phyloP scores from a whole-genome alignment of 2,888 invertebrate genomes.

The Andrena minutula region DNA sequence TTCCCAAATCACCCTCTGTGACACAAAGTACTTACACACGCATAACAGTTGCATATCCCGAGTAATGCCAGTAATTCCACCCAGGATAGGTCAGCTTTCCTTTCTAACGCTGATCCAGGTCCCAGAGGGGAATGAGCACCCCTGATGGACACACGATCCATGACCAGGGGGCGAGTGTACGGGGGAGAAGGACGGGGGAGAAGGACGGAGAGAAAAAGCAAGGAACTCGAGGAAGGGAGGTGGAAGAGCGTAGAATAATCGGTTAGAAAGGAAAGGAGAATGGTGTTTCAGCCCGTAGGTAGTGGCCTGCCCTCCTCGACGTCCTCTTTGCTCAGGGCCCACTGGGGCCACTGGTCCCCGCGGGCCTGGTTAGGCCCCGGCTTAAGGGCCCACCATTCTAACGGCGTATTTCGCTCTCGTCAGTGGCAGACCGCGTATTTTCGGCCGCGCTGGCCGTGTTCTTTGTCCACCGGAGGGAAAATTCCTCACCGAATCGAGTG shows the following conservation, averaged over 20 bases:
- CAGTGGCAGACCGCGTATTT: conserved; percentile 8
- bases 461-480: conserved; percentile 23
- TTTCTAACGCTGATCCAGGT: not conserved
- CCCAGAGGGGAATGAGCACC: conserved; percentile 64
- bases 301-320: conserved; percentile 42
- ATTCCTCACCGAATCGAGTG: conserved; percentile 6
- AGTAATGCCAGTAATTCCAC: not conserved
- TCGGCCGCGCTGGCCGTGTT: not conserved
- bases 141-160: conserved; percentile 72
- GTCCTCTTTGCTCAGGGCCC: conserved; percentile 58
- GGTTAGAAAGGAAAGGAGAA: conserved; percentile 59
- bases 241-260: conserved; percentile 38
- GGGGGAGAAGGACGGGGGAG: conserved; percentile 27
- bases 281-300: conserved; percentile 54
- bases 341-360: conserved; percentile 53
- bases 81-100: not conserved
- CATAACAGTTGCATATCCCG: not conserved
- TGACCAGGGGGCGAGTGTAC: conserved; percentile 50
- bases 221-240: conserved; percentile 15
- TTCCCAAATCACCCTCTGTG: too few species aligned
- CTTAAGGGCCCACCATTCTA: conserved; percentile 53
- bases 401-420: conserved; percentile 38
- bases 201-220: conserved; percentile 30
- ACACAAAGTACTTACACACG: too few species aligned
- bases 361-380: conserved; percentile 53